Conservation (phyloP, 2,797 vertebrate species). For the Xenentodon cancila region DNA sequence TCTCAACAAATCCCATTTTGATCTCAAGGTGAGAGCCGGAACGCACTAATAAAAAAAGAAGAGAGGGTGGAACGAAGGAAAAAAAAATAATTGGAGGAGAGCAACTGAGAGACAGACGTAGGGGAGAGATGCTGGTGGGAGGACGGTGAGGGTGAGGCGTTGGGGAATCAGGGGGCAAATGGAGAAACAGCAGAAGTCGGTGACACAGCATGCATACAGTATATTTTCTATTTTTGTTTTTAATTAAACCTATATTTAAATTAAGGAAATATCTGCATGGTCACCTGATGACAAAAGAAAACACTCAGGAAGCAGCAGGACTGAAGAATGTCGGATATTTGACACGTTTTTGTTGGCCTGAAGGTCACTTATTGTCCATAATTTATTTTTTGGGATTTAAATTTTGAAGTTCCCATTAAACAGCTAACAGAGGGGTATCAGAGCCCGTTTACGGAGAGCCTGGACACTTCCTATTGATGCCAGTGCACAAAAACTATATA, state of each 20-base stretch:
- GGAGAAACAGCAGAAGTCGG: conserved; percentile 32
- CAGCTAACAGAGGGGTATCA: too few relatives aligned
- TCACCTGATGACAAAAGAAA: neutral
- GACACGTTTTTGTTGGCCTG: too few relatives aligned
- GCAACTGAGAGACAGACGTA: conserved; percentile 19
- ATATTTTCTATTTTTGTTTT: conserved; percentile 5
- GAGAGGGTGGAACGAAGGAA: conserved; percentile 1
- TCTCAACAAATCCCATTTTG: conserved; percentile 24
- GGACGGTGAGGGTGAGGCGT: neutral
- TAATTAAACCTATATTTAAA: conserved; percentile 17
- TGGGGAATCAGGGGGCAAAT: conserved; percentile 15
- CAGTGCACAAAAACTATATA: too few relatives aligned
- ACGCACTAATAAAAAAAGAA: neutral
- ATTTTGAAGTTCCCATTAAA: too few relatives aligned
- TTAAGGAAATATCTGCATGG: conserved; percentile 17
- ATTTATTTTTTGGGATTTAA: too few relatives aligned
- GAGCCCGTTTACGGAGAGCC: too few relatives aligned
- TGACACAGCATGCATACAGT: conserved; percentile 14
- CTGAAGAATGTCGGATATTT: neutral
- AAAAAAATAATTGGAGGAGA: conserved; percentile 8
- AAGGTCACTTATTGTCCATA: too few relatives aligned
- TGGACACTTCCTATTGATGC: too few relatives aligned
- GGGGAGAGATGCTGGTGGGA: neutral
- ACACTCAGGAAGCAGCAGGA: neutral
- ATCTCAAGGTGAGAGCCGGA: conserved; percentile 22